phyloP scores from a whole-genome alignment of 2,113 vertebrate genomes.

The Nyctereutes procyonoides region DNA sequence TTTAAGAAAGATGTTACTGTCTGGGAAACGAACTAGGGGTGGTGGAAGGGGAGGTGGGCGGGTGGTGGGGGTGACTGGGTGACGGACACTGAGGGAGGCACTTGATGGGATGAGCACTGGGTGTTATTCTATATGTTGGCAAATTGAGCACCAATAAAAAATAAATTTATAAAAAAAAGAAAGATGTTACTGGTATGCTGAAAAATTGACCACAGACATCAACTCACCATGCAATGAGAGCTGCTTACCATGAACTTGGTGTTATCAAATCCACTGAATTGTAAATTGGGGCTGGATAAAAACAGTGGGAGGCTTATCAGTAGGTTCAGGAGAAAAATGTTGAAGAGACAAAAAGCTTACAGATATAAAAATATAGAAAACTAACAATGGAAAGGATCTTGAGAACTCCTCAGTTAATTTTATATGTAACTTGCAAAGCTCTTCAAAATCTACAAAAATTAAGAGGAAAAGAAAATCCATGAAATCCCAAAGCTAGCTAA shows the following conservation, averaged over 20 bases:
- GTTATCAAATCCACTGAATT: neutral
- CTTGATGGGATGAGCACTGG: no score
- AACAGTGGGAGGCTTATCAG: neutral
- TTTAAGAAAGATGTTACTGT: neutral
- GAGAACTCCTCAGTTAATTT: neutral
- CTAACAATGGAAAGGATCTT: neutral
- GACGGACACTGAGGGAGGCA: no score
- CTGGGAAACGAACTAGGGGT: no score
- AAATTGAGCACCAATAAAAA: no score
- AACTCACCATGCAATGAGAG: neutral
- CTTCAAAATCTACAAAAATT: neutral
- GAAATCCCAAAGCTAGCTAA: neutral
- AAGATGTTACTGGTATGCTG: neutral
- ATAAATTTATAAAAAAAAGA: no score
- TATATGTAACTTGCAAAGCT: neutral
- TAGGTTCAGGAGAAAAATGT: neutral
- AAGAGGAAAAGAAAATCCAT: neutral
- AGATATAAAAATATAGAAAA: neutral
- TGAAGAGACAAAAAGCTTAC: neutral
- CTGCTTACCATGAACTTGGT: neutral
- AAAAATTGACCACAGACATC: neutral
- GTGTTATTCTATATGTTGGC: no score
- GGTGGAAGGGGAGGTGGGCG: no score
- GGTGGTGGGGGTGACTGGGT: no score
- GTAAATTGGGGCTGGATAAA: neutral